Percentiles rank a stretch among this genome's conserved stretches.
phyloP scores from a whole-genome alignment of 2,797 vertebrate species.

The Semaprochilodus insignis region DNA sequence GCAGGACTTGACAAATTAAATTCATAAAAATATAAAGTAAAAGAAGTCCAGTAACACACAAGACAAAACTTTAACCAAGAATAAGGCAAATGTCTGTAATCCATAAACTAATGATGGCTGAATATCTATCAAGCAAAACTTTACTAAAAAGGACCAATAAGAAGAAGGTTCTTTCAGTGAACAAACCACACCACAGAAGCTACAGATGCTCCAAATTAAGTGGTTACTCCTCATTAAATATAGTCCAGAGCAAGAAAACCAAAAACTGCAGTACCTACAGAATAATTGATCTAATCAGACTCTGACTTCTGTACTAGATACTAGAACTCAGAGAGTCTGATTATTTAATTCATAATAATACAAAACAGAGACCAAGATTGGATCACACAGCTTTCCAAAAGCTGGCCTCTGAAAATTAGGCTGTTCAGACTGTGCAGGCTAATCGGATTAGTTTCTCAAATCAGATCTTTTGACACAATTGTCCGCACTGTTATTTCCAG shows the following conservation, averaged over 20 bases:
- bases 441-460: no score
- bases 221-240: no score
- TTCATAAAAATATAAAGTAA: not conserved
- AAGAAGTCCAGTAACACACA: not conserved
- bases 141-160: not conserved
- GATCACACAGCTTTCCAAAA: conserved; percentile 4
- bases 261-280: no score
- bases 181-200: no score
- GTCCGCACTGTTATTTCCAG: no score
- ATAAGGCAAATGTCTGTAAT: not conserved
- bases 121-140: not conserved
- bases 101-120: not conserved
- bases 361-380: conserved; percentile 8
- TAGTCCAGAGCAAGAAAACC: no score
- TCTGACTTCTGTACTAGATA: not conserved
- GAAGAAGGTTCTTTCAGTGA: not conserved
- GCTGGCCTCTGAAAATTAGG: not conserved
- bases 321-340: not conserved
- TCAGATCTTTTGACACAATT: no score
- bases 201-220: no score
- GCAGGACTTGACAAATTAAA: not conserved
- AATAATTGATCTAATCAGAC: not conserved
- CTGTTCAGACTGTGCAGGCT: no score
- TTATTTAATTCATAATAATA: conserved; percentile 10
- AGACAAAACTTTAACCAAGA: not conserved